phyloP scores from a whole-genome alignment of 2,113 vertebrate species.

The Crotalus horridus region DNA sequence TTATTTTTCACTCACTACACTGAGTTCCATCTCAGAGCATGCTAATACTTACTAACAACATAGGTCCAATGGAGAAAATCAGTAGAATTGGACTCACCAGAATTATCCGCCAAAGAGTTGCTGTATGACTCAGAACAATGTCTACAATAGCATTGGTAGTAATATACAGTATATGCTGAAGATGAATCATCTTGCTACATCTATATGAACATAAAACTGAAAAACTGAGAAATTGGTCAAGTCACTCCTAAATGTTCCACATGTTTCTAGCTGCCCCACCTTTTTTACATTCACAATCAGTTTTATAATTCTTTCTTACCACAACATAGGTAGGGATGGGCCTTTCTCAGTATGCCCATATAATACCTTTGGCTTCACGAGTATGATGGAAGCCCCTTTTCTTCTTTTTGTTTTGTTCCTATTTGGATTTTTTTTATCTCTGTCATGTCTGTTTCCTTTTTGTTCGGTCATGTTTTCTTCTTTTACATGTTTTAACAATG shows the following conservation, averaged over 20 bases:
- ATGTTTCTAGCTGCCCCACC: background rate
- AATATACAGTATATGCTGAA: slow-evolving; percentile 30
- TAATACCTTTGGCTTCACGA: background rate
- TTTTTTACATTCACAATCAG: background rate
- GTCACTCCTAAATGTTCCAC: background rate
- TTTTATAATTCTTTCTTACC: background rate
- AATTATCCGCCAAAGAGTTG: slow-evolving; percentile 61
- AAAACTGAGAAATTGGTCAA: slow-evolving; percentile 26
- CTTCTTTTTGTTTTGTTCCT: background rate
- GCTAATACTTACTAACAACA: slow-evolving; percentile 41
- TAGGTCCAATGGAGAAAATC: slow-evolving; percentile 58
- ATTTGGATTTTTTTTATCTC: background rate
- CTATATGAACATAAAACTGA: slow-evolving; percentile 33
- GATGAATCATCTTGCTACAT: slow-evolving; percentile 60
- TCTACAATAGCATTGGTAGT: slow-evolving; percentile 57
- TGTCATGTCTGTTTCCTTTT: background rate
- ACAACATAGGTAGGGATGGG: background rate
- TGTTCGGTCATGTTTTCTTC: background rate
- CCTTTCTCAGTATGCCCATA: background rate
- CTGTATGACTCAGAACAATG: slow-evolving; percentile 60
- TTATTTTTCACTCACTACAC: slow-evolving; percentile 38
- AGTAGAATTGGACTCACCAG: slow-evolving; percentile 54
- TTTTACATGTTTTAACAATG: background rate
- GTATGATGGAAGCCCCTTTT: background rate
- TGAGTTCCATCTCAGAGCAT: slow-evolving; percentile 56